Base-by-base conservation (phyloP, 2,888 invertebrate species). In the Xestoiulus laeticollis region DNA sequence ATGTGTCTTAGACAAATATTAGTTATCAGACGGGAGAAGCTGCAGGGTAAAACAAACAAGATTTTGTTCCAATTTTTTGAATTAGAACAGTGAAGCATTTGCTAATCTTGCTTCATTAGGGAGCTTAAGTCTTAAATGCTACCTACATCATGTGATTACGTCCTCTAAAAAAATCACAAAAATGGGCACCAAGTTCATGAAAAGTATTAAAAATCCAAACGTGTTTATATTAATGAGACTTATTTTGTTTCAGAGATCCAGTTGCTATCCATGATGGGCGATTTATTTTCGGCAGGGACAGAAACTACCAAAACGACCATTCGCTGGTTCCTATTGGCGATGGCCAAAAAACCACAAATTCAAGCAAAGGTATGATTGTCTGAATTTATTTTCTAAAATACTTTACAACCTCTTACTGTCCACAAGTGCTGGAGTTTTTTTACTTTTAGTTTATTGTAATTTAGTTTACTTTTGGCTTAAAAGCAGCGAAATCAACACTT, bases 221-320 rank as follows among this genome's bases (percentile, higher is more conserved):
- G 5, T 38, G 38, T 38, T 8, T 12, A 26, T 14, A 30, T 30
- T 78, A 78, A 78, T 12, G 30, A 10, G 16, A 78, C 30, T 22
- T 48, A 30, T 30, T 78, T 14, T 30, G 22, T 68, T 86, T 26
- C 68, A 89, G 89, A 89, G 68, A 85, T 87, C 30, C 97, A 97
- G 91, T 92, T 96, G 90, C 92, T 94, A 90, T 96, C 95, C 91
- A 93, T 97, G 48, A 91, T 97, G 89, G 96, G 96, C 3, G 97
- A 97, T 92, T 93, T 97, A 91, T 96, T 96, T 91, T 96, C 97
- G 0, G 97, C 97, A 19, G 96, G 96, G 8, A 94, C 96, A 86
- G 97, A 97, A 90, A 97, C 97, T 0, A 95, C 96, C 0, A 92
- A 96, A 88, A 94, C 95, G 0, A 96, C 96, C 0, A 91, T 97